Evolutionary conservation across 1,140 invertebrate genomes (phyloP), one percentile per base, ranked within the genome.

Genomic region (Pantala flavescens): DNA sequence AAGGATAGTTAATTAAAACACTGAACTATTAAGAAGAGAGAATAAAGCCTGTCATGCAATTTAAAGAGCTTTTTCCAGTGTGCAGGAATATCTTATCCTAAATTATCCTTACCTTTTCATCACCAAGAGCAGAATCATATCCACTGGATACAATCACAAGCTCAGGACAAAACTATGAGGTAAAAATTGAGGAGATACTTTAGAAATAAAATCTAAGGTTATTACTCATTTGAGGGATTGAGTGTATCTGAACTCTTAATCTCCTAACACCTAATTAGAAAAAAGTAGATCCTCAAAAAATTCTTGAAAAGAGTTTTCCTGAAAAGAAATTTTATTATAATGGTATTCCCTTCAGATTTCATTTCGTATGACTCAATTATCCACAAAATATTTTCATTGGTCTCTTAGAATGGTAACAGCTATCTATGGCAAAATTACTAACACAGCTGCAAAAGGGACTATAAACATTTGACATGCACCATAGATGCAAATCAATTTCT

Each of bases 71-170:
- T 5, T 36, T 36, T 36, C 28, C 28, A 36, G 28, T 36, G 28
- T 36, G 28, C 28, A 36, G 28, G 28, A 36, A 36, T 36, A 36
- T 36, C 28, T 36, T 36, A 36, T 36, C 3, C 9, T 36, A 5
- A 5, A 36, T 9, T 36, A 36, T n/a, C n/a, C 28, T 76, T 82
- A 91, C 90, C 89, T 92, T 92, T 82, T 88, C 85, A 86, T 95
- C 92, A 21, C 92, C 92, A 72, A 89, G 77, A 23, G 91, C 91
- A 24, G 92, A 88, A 85, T 97, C 94, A 85, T 88, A 96, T 49
- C 93, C 94, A 81, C 90, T 88, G 70, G 92, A 95, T 73, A 96
- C 83, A 76, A 97, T 79, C 24, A 96, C 84, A 74, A 96, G 84
- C 79, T 96, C 88, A 76, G 93, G 92, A 78, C 83, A 83, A 86